Evolutionary conservation across 2,797 vertebrate species (phyloP), one percentile per base, ranked within the genome.

Genomic region (Gymnocypris eckloni): DNA sequence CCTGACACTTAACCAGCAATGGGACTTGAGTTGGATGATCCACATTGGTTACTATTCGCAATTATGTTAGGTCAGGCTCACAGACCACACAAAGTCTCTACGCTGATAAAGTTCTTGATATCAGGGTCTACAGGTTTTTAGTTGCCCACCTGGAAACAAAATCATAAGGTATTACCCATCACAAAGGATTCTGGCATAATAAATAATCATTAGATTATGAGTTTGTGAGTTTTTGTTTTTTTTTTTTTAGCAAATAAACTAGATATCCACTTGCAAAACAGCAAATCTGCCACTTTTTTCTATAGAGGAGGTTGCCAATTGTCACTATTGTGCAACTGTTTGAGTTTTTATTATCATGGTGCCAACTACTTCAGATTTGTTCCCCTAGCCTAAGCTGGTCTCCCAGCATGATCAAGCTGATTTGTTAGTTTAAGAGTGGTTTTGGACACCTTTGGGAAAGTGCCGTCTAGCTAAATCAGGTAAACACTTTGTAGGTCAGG

Each of bases 1-100:
- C 52, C 37, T 41, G 18, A 56, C 69, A 73, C 37, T 37, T 15
- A 83, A 83, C 64, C 28, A 37, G 28, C 71, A 50, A n/a, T 83
- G n/a, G 61, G 59, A 80, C 43, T 37, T 22, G 56, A 13, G 25
- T 72, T 59, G 39, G 70, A 59, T 73, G 33, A 66, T 83, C 20
- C 71, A 50, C 25, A 37, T 22, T 45, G 81, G 25, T 83, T 61
- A 43, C 2, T 22, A 33, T 83, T 83, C 43, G 11, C 71, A 61
- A 20, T 72, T 52, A 52, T 1, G 43, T 33, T 48, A 59, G 5
- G 15, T 59, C 75, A 25, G 10, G 18, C 10, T 18, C 28, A 6
- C 15, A n/a, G 54, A 79, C 54, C 22, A 79, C 54, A 41, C 39
- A 16, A 66, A 43, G 52, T 59, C 20, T 13, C 67, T 37, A 56